Percentiles rank a stretch among this genome's conserved stretches.
Conservation (phyloP, 2,797 vertebrate genomes). For the Menidia menidia region DNA sequence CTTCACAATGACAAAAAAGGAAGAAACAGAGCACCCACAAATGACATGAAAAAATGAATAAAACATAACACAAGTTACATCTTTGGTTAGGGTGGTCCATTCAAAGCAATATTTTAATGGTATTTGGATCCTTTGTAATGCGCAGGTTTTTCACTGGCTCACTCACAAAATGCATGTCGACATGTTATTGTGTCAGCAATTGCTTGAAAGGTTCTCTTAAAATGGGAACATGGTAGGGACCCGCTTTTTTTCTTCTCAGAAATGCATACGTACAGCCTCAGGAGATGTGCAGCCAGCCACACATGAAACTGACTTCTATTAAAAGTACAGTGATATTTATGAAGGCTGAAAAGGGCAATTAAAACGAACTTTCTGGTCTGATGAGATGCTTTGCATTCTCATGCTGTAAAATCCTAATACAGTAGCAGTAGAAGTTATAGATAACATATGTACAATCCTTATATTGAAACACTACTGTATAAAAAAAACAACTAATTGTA, state of each 20-base stretch:
- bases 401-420: neutral
- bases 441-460: too few species aligned
- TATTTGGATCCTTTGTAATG: neutral
- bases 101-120: neutral
- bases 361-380: slow-evolving; percentile 9
- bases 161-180: slow-evolving; percentile 23
- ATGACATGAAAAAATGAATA: too few species aligned
- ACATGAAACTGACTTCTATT: slow-evolving; percentile 39
- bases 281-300: slow-evolving; percentile 47
- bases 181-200: slow-evolving; percentile 40
- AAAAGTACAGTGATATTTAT: slow-evolving; percentile 48
- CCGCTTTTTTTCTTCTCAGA: slow-evolving; percentile 31
- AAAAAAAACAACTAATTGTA: too few species aligned
- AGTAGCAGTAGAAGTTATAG: neutral
- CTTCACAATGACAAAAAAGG: neutral
- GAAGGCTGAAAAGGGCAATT: slow-evolving; percentile 50
- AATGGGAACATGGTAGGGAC: slow-evolving; percentile 20
- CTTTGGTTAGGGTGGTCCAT: too few species aligned
- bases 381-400: slow-evolving; percentile 19
- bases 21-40: neutral
- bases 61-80: too few species aligned
- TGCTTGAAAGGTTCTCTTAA: slow-evolving; percentile 34
- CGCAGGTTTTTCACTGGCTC: slow-evolving; percentile 14
- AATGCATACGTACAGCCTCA: slow-evolving; percentile 50
- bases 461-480: neutral